These are phyloP conservation scores for Lysiphlebus fabarum DNA, from an alignment of 1,140 invertebrate genomes.

Conservation along the genomic window DNA sequence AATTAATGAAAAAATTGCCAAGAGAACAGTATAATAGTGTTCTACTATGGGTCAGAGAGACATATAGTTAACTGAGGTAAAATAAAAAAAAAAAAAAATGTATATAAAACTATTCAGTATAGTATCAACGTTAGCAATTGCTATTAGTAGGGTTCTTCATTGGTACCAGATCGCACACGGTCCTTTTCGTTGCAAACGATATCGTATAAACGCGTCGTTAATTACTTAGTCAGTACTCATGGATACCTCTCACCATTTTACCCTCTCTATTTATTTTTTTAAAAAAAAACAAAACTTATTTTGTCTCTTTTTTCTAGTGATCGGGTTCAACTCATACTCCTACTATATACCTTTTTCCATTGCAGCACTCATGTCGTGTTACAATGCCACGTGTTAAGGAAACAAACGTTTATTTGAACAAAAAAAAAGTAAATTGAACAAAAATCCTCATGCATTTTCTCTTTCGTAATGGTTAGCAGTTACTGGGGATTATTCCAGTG, in stretches of 20 bases:
- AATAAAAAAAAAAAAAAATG: constrained; percentile 9
- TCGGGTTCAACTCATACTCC: no score
- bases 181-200: constrained; percentile 29
- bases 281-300: no score
- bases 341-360: constrained; percentile 14
- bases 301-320: not conserved
- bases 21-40: constrained; percentile 24
- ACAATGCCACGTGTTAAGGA: constrained; percentile 55
- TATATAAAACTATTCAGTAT: constrained; percentile 40
- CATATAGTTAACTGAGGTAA: constrained; percentile 42
- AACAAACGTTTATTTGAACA: constrained; percentile 56
- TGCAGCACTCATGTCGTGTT: constrained; percentile 37
- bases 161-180: constrained; percentile 34
- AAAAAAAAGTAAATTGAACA: constrained; percentile 56
- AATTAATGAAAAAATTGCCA: constrained; percentile 51
- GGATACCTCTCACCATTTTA: constrained; percentile 28
- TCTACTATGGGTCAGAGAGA: constrained; percentile 32
- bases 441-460: constrained; percentile 42
- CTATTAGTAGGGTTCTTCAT: constrained; percentile 52
- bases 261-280: constrained; percentile 18
- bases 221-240: constrained; percentile 52
- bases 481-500: constrained; percentile 21
- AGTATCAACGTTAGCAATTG: constrained; percentile 51
- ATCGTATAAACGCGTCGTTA: constrained; percentile 52
- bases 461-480: constrained; percentile 14